Conservation (phyloP, 2,888 invertebrate species). For the Drosophila yooni region DNA sequence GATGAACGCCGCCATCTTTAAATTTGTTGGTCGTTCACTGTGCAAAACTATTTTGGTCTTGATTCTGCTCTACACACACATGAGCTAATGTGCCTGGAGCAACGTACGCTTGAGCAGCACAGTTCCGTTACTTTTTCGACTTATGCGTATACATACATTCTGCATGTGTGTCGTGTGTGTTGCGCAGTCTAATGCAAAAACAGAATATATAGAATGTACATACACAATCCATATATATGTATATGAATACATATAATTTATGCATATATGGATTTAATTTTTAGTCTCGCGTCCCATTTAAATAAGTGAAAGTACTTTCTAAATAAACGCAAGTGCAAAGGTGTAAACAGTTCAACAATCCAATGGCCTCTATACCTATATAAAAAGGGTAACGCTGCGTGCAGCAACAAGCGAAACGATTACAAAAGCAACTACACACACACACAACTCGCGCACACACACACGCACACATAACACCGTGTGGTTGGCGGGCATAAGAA, state of each 20-base stretch:
- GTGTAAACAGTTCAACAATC: conserved; percentile 34
- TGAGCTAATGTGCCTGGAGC: conserved; percentile 28
- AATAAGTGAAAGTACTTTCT: neutral
- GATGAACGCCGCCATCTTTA: conserved; percentile 44
- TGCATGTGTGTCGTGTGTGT: neutral
- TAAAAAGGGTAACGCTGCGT: neutral
- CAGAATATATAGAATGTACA: neutral
- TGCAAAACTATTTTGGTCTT: conserved; percentile 19
- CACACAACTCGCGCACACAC: neutral
- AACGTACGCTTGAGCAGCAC: conserved; percentile 47
- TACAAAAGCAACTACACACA: conserved; percentile 9
- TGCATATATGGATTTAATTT: conserved; percentile 1
- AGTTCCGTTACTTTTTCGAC: conserved; percentile 46
- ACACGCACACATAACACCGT: no score
- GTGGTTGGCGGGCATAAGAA: no score
- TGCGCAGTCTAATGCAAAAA: neutral
- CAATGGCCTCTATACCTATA: neutral
- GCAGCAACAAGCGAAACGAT: conserved; percentile 36
- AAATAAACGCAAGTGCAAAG: conserved; percentile 1
- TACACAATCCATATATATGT: conserved; percentile 1
- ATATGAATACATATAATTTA: conserved; percentile 1
- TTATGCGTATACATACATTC: conserved; percentile 1
- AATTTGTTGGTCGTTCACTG: conserved; percentile 57
- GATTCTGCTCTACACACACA: conserved; percentile 7
- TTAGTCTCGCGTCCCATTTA: no score